Base-by-base conservation (phyloP, 2,797 vertebrate genomes). In the Silurus aristotelis region DNA sequence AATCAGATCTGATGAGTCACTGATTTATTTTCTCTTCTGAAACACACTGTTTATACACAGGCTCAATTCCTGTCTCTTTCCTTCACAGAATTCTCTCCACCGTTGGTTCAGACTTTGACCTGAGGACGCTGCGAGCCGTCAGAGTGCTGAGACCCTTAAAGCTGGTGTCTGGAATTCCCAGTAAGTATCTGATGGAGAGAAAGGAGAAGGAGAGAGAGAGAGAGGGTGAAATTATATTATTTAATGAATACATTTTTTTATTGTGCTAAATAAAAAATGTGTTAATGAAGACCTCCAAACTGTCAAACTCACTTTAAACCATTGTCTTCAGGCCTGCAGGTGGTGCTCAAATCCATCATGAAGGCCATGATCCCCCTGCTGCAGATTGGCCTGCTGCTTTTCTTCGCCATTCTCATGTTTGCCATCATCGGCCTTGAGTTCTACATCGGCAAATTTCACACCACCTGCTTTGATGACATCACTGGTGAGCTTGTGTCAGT, bases 261-360 rank as follows among this genome's bases (percentile, higher is more conserved):
- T 72, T 52, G 13, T 72, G 31, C 31, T 58, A 48, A 52, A 71
- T 43, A 71, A 52, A 71, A 2, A 14, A 5, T 19, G 13, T 13
- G 1, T 73, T 52, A 5, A 52, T n/a, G 2, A 6, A 73, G 20
- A 72, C 10, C 20, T 48, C 70, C 38, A 46, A 72, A 70, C 17
- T 38, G 17, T 38, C 20, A 13, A 22, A 48, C 46, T 52, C 48
- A 52, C 10, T 7, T 52, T 10, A 52, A 52, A 38, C 38, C 48
- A 7, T 91, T 58, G 87, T 73, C 84, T 90, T 75, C 91, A 99
- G 97, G 97, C 95, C 95, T 98, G 93, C 97, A 99, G 94, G 97
- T 99, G 86, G 97, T 99, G 91, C 96, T 99, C 86, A 98, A 99
- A 92, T 98, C 97, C 84, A 99, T 99, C 94, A 99, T 98, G 97